Percentiles rank a stretch among this genome's conserved stretches.
phyloP scores from a whole-genome alignment of 2,797 vertebrate species.

The Okamejei kenojei region DNA sequence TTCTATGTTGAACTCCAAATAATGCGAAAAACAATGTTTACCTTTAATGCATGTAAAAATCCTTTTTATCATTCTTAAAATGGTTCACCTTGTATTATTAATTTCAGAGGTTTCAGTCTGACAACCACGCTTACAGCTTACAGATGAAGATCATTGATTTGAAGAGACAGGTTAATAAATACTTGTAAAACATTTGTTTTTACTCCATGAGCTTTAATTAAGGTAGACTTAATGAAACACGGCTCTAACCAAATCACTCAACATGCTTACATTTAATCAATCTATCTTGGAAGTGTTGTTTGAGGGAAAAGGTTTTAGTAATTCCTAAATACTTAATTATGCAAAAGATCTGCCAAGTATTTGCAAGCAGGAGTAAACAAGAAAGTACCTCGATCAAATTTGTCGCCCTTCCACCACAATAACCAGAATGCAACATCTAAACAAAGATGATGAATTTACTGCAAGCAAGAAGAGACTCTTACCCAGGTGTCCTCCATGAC shows the following conservation, averaged over 20 bases:
- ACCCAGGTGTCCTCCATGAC: conserved; percentile 95
- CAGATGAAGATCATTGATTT: not conserved
- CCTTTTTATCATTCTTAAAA: not conserved
- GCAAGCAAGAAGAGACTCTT: conserved; percentile 39
- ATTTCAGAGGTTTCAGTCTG: not conserved
- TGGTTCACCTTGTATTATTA: not conserved
- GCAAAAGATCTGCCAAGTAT: conserved; percentile 42
- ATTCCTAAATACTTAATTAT: not conserved
- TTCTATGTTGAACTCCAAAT: not conserved
- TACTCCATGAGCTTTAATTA: not conserved
- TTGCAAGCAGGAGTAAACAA: not conserved
- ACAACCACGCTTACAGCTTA: not conserved
- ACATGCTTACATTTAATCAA: not conserved
- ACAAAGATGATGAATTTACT: not conserved
- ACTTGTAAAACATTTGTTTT: not conserved
- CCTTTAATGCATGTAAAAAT: not conserved
- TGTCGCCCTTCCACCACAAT: not conserved
- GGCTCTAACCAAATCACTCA: not conserved
- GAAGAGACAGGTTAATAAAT: not conserved
- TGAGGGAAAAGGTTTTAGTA: not conserved
- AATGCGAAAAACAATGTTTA: not conserved
- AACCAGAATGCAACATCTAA: not conserved
- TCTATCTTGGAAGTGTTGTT: not conserved
- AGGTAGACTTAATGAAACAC: not conserved
- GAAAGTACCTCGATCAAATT: not conserved